phyloP scores from a whole-genome alignment of 2,888 invertebrate genomes.

The Phymatocera aterrima region DNA sequence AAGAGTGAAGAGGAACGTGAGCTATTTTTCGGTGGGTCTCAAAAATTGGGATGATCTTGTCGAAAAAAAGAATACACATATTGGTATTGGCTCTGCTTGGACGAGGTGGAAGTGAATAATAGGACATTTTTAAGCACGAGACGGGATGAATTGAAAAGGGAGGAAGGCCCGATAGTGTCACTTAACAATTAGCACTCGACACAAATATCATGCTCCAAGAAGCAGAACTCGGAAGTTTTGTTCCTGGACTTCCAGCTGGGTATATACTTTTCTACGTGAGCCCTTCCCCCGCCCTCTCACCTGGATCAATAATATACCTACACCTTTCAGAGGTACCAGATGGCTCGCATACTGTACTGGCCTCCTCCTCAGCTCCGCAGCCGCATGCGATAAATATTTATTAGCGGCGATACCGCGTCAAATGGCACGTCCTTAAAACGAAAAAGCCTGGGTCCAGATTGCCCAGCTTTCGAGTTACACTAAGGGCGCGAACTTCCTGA shows the following conservation, averaged over 20 bases:
- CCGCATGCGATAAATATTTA: constrained; percentile 42
- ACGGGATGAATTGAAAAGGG: neutral
- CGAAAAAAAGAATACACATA: too few relatives aligned
- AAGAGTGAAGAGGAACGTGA: too few relatives aligned
- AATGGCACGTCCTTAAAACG: constrained; percentile 43
- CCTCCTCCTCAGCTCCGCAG: neutral
- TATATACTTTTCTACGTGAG: neutral
- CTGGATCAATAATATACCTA: constrained; percentile 41
- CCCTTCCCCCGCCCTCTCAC: constrained; percentile 17
- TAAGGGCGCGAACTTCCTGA: constrained; percentile 17
- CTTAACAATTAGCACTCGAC: constrained; percentile 6
- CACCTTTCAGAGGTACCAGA: constrained; percentile 36
- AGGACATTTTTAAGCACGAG: neutral
- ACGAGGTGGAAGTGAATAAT: neutral
- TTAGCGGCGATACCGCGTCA: constrained; percentile 37
- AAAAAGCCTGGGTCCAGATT: constrained; percentile 7
- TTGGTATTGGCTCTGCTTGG: too few relatives aligned
- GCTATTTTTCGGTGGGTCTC: too few relatives aligned
- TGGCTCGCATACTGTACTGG: constrained; percentile 23
- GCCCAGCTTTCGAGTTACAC: constrained; percentile 13
- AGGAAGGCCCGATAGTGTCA: neutral
- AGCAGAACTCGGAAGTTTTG: constrained; percentile 17
- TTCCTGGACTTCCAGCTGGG: neutral
- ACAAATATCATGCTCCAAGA: neutral
- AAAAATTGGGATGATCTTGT: too few relatives aligned